phyloP scores from a whole-genome alignment of 2,797 vertebrate species.

The Thamnophis elegans region DNA sequence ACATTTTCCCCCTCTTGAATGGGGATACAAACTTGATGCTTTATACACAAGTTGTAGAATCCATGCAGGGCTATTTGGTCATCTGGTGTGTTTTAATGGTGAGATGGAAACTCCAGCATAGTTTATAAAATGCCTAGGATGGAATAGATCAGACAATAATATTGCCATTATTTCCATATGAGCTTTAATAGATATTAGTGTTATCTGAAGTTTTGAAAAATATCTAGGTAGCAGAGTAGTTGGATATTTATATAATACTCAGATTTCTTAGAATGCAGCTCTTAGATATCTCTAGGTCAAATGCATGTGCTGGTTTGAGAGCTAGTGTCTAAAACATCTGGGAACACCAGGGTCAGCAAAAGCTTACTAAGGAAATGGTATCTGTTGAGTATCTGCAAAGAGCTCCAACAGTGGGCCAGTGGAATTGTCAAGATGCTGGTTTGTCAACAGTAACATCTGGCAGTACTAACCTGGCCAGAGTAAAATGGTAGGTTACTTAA shows the following conservation, averaged over 20 bases:
- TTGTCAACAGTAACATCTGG: neutral
- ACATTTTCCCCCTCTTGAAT: constrained; percentile 1
- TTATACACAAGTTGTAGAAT: neutral
- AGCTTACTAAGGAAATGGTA: neutral
- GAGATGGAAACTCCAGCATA: neutral
- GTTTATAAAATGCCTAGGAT: too few species aligned
- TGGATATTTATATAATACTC: neutral
- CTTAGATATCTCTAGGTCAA: neutral
- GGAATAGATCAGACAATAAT: neutral
- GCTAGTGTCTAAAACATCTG: neutral
- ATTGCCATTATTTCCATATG: neutral
- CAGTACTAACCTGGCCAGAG: neutral
- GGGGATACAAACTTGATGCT: neutral
- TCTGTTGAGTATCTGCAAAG: neutral
- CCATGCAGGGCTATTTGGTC: constrained; percentile 28
- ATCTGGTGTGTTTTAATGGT: neutral
- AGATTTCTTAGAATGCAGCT: neutral
- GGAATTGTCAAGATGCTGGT: neutral
- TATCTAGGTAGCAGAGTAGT: neutral
- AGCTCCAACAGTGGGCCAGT: neutral
- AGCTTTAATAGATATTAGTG: neutral
- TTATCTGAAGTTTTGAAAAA: neutral
- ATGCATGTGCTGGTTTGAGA: neutral
- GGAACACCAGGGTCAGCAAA: neutral
- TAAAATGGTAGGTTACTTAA: neutral